A percentile compares a stretch with the other conserved stretches of the same genome.
These are phyloP conservation scores for Zele albiditarsus DNA, from an alignment of 2,888 invertebrate genomes.

Conservation along the genomic window DNA sequence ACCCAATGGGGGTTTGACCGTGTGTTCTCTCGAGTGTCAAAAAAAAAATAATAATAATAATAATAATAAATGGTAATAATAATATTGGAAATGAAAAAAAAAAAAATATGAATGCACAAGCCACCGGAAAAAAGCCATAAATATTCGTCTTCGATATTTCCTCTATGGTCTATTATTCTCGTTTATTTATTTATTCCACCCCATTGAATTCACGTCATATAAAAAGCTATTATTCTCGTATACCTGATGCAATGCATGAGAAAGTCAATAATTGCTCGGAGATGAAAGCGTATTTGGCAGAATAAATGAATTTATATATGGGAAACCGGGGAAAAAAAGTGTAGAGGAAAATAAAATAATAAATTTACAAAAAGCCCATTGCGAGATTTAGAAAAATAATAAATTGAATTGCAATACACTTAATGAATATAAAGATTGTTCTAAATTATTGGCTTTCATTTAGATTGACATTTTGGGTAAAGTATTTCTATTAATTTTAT, in stretches of 20 bases:
- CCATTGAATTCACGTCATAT: slow-evolving; percentile 35
- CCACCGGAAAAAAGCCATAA: slow-evolving; percentile 32
- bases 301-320: slow-evolving; percentile 7
- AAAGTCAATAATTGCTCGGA: neutral
- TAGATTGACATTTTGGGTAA: too few species aligned
- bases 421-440: too few species aligned
- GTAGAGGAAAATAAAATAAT: too few species aligned
- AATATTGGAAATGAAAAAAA: slow-evolving; percentile 38
- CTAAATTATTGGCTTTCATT: too few species aligned
- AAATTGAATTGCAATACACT: too few species aligned
- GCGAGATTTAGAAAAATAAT: too few species aligned
- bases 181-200: slow-evolving; percentile 33
- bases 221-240: slow-evolving; percentile 12
- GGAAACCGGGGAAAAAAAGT: neutral
- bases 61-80: neutral
- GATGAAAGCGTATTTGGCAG: neutral
- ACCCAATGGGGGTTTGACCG: slow-evolving; percentile 41
- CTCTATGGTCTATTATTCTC: slow-evolving; percentile 33
- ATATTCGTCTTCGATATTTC: slow-evolving; percentile 34
- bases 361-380: too few species aligned
- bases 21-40: slow-evolving; percentile 31
- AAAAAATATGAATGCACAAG: slow-evolving; percentile 35
- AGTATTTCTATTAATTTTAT: too few species aligned
- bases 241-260: slow-evolving; percentile 1
- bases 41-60: neutral